phyloP scores from a whole-genome alignment of 2,797 vertebrate genomes.

The Pseudotriccus pelzelni region DNA sequence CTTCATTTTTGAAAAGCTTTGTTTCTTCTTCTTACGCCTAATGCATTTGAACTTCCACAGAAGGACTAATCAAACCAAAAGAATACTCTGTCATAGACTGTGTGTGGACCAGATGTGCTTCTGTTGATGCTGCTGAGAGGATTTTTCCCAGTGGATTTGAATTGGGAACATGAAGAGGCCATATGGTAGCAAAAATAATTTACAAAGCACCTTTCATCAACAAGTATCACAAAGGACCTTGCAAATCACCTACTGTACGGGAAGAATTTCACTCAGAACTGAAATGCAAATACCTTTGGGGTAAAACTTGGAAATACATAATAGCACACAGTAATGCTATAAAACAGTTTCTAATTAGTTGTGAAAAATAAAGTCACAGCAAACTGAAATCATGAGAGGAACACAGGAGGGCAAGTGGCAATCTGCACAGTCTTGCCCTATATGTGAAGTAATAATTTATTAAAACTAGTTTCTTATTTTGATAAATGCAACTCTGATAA shows the following conservation, averaged over 20 bases:
- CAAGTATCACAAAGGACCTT: slow-evolving; percentile 43
- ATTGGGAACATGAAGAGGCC: not conserved
- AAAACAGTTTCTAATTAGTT: not conserved
- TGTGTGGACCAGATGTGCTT: slow-evolving; percentile 10
- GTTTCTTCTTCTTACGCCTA: not conserved
- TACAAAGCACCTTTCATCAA: slow-evolving; percentile 36
- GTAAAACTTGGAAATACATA: not conserved
- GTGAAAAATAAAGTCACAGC: not conserved
- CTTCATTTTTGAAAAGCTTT: slow-evolving; percentile 12
- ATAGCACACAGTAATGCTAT: not conserved
- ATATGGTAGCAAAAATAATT: slow-evolving; percentile 42
- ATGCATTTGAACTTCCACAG: not conserved
- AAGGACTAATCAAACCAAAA: slow-evolving; percentile 13
- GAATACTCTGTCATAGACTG: not conserved
- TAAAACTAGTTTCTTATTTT: not conserved
- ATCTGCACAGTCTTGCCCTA: not conserved
- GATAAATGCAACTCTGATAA: not conserved
- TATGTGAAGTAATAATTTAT: not conserved
- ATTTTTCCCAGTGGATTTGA: slow-evolving; percentile 15
- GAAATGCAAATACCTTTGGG: slow-evolving; percentile 23
- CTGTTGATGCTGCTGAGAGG: not conserved
- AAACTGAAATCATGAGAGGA: not conserved
- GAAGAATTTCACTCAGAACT: slow-evolving; percentile 13
- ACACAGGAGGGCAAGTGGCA: not conserved
- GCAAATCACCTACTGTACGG: not conserved